Base-by-base conservation (phyloP, 2,797 vertebrate species). In the Macropodus opercularis region DNA sequence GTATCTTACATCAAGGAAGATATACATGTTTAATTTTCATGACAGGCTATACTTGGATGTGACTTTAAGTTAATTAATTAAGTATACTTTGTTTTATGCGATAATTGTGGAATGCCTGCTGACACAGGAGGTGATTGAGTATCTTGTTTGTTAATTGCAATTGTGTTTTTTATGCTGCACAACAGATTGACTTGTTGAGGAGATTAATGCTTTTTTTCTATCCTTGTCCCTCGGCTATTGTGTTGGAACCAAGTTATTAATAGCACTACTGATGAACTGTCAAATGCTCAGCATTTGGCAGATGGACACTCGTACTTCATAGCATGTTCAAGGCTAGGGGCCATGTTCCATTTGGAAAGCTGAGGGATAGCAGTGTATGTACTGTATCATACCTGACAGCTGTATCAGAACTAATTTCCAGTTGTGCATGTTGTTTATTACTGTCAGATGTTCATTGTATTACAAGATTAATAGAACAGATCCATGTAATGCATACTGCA, bases 191-290 rank as follows among this genome's bases (percentile, higher is more conserved):
- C 67, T 77, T 69, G 51, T 72, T 75, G 56, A 60, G 39, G 49
- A 67, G 62, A 84, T 79, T 43, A 72, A 77, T 71, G 66, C 54
- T 68, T 78, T 76, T 73, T 75, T 72, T 71, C 69, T 55, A 69
- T 65, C 65, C 39, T 26, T n/a, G 64, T 81, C 69, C 65, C 57
- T 47, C 29, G 67, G 70, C 61, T 80, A 72, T 73, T 73, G 56
- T 66, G 74, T 52, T 63, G 38, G 46, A 81, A 44, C 62, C 36
- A 14, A 69, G 68, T 64, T 84, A 83, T 83, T 77, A 82, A 84
- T 76, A 79, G 76, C 63, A 29, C 52, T 68, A 68, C 58, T 77
- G 83, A 87, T 82, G 70, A 82, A 70, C 73, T 78, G 78, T 81
- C 81, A 85, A 81, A 77, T 47, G 41, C 66, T 77, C 63, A 74